These are phyloP conservation scores for Emys orbicularis DNA, from an alignment of 2,797 vertebrate species.

Conservation along the genomic window DNA sequence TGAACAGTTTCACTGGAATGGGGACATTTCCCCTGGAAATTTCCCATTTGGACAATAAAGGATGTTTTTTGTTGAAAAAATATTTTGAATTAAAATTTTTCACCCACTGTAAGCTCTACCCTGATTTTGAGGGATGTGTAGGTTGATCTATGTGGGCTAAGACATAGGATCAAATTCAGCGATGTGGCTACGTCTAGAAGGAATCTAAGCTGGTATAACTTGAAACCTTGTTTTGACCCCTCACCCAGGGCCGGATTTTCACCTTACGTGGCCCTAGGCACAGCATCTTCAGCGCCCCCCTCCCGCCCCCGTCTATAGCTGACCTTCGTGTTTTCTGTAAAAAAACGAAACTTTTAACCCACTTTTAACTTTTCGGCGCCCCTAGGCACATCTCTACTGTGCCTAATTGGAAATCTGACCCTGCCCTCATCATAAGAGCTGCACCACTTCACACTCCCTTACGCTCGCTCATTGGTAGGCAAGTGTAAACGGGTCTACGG, in stretches of 20 bases:
- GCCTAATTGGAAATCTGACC: no score
- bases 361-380: no score
- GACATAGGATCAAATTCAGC: not conserved
- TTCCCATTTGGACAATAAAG: not conserved
- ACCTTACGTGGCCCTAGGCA: no score
- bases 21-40: accelerated
- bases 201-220: not conserved
- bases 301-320: no score
- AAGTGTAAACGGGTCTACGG: not conserved
- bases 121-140: not conserved
- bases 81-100: not conserved
- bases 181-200: not conserved
- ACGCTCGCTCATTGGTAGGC: not conserved
- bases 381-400: no score
- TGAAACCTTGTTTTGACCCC: not conserved
- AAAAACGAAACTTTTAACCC: no score
- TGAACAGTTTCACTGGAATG: not conserved
- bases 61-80: not conserved
- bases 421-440: not conserved
- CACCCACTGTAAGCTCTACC: not conserved
- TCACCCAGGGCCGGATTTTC: not conserved
- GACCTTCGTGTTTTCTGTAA: no score
- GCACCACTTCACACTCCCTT: not conserved
- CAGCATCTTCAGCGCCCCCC: no score
- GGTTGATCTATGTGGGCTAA: not conserved